Conservation (phyloP, 2,113 vertebrate species). For the Mastomys natalensis region DNA sequence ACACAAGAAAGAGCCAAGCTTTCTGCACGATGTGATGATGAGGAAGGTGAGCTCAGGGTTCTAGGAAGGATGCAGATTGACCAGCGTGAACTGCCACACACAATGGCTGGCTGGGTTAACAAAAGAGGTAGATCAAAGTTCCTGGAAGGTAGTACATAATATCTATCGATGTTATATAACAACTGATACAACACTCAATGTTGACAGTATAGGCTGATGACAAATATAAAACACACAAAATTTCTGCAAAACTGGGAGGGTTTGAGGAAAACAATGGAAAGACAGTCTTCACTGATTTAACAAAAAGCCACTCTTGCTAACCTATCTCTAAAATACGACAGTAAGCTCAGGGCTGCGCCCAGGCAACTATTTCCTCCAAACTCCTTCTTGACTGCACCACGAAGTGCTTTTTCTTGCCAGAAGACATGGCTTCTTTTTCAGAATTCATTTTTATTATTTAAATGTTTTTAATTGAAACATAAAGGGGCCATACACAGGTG, state of each 20-base stretch:
- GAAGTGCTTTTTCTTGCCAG: background rate
- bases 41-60: background rate
- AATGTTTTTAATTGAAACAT: background rate
- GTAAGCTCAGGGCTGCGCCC: background rate
- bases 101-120: background rate
- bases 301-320: background rate
- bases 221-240: background rate
- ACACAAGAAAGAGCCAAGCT: background rate
- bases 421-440: background rate
- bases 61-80: background rate
- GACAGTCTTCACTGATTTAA: background rate
- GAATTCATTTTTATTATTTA: background rate
- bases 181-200: background rate
- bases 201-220: background rate
- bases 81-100: background rate
- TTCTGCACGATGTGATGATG: background rate
- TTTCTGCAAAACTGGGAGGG: background rate
- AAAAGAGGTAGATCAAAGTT: background rate
- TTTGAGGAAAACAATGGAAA: background rate
- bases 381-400: background rate
- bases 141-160: background rate
- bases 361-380: background rate
- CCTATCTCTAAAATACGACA: background rate
- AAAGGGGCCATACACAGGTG: background rate
- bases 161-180: background rate